phyloP scores from a whole-genome alignment of 2,113 vertebrate genomes.

The Heterotilapia buettikoferi region DNA sequence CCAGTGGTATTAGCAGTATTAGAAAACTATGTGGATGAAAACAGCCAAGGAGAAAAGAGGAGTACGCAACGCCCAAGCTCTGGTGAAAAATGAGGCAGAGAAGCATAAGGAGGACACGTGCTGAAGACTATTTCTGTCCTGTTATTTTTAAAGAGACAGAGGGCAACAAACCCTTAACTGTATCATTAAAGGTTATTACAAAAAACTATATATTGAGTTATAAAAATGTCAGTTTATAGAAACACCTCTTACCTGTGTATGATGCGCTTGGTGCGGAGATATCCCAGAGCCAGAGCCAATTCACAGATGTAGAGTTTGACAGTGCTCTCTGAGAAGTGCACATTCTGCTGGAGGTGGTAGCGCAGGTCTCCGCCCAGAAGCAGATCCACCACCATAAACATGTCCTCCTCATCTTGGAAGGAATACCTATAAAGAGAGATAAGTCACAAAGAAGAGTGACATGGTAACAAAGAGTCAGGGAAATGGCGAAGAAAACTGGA shows the following conservation, averaged over 20 bases:
- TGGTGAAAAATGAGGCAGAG: background rate
- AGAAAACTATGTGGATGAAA: conserved; percentile 5
- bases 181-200: background rate
- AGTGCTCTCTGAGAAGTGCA: conserved; percentile 85
- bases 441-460: background rate
- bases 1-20: background rate
- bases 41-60: conserved; percentile 27
- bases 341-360: conserved; percentile 94
- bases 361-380: conserved; percentile 94
- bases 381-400: conserved; percentile 99
- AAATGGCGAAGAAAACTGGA: background rate
- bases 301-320: conserved; percentile 94
- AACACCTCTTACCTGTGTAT: conserved; percentile 85
- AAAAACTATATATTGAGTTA: background rate
- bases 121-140: background rate
- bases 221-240: background rate
- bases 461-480: background rate
- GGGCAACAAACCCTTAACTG: background rate
- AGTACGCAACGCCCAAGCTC: background rate
- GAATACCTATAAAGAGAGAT: conserved; percentile 81
- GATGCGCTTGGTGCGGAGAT: conserved; percentile 84
- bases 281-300: conserved; percentile 87
- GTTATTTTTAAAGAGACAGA: background rate
- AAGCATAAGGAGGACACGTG: background rate
- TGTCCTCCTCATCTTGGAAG: conserved; percentile 97